Base-by-base conservation (phyloP, 2,797 vertebrate species). In the Coccyzus lansbergi region DNA sequence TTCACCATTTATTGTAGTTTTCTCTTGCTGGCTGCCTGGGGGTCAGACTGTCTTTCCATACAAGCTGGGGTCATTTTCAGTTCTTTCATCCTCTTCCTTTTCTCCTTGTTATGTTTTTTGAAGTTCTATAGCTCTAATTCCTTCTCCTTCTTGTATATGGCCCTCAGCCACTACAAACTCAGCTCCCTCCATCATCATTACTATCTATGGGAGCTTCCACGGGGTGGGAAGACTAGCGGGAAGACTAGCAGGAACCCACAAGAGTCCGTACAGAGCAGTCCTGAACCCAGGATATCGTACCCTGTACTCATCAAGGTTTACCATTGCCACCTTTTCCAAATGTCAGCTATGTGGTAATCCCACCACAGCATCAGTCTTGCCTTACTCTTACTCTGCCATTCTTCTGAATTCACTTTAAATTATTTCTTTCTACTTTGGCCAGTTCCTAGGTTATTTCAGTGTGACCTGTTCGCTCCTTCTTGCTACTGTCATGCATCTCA, bases 321-420 rank as follows among this genome's bases (percentile, higher is more conserved):
- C 12, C 51, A 52, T 65, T 42, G 72, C 33, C 40, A 6, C 8
- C 15, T 58, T 17, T 74, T 9, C 19, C 53, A 80, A 75, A 42
- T 2, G 5, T 10, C 21, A 67, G 0, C 44, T 9, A 3, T 3
- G n/a, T 20, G 17, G 15, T 19, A 1, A 0, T 28, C 15, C 29
- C 55, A 63, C 12, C 55, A 69, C 25, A 81, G 21, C 55, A 17
- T 38, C 12, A 65, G 22, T 26, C 26, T 79, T 0, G 0, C 10
- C 36, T 65, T 70, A 16, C n/a, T 67, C 71, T 52, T 44, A 31
- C 17, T 1, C 1, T 48, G 20, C 7, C 0, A 1, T 28, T 75
- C 53, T 56, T n/a, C n/a, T 58, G 36, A 64, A 38, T 42, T 65
- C 12, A 12, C 7, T 40, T 33, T n/a, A 20, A 85, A 77, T 46